A percentile compares a stretch with the other conserved stretches of the same genome.
These are phyloP conservation scores for Elanoides forficatus DNA, from an alignment of 2,113 vertebrate genomes.

Conservation along the genomic window DNA sequence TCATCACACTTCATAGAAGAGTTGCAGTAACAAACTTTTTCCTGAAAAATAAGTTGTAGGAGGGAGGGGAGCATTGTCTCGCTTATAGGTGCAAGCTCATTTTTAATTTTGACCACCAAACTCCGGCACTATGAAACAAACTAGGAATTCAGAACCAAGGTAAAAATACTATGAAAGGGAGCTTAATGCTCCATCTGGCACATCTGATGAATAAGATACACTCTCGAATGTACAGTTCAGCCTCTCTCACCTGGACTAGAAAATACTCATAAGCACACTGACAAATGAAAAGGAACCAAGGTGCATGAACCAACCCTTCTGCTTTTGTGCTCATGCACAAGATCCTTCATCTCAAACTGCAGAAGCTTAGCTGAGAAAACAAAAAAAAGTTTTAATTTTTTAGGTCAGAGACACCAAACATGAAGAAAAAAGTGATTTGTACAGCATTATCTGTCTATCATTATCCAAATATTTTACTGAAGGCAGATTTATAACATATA, in stretches of 20 bases:
- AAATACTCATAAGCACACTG: slow-evolving; percentile 75
- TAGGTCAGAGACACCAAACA: not conserved
- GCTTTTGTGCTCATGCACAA: not conserved
- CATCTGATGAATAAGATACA: slow-evolving; percentile 67
- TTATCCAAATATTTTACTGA: not conserved
- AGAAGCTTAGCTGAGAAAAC: not conserved
- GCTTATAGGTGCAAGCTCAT: not conserved
- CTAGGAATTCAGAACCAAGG: not conserved
- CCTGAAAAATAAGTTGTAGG: not conserved
- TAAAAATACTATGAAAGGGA: not conserved
- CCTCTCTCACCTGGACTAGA: slow-evolving; percentile 64
- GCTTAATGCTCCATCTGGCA: slow-evolving; percentile 61
- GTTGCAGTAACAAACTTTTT: not conserved
- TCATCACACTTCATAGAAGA: not conserved
- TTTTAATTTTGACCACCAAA: not conserved
- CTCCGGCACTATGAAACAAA: not conserved
- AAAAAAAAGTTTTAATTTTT: not conserved
- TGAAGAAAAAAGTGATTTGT: not conserved
- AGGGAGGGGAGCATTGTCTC: not conserved
- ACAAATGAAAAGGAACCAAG: slow-evolving; percentile 78
- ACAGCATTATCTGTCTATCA: not conserved
- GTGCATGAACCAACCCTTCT: slow-evolving; percentile 78
- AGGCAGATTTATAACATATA: not conserved
- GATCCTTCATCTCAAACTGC: not conserved
- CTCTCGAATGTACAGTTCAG: slow-evolving; percentile 58